phyloP scores from a whole-genome alignment of 2,113 vertebrate genomes.

The Misgurnus anguillicaudatus region DNA sequence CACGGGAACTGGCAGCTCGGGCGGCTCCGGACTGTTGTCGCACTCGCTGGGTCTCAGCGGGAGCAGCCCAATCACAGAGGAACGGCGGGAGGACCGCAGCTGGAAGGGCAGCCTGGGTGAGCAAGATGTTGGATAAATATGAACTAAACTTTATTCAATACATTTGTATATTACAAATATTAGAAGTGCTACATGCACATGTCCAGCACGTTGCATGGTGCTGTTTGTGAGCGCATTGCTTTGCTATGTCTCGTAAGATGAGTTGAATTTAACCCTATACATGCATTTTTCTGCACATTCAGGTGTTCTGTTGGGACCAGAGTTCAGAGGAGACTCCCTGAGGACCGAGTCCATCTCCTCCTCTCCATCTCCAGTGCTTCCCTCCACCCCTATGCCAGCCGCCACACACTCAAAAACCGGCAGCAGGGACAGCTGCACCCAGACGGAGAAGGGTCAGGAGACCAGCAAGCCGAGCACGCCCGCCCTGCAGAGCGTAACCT shows the following conservation, averaged over 20 bases:
- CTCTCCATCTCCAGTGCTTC: constrained; percentile 89
- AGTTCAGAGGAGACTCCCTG: constrained; percentile 86
- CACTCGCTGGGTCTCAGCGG: constrained; percentile 87
- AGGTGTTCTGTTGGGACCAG: constrained; percentile 92
- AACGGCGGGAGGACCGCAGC: constrained; percentile 89
- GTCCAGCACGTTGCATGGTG: too few species aligned
- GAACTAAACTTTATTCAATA: background rate
- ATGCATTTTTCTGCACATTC: background rate
- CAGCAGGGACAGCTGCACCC: constrained; percentile 95
- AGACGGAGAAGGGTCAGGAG: constrained; percentile 85
- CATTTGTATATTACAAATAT: too few species aligned
- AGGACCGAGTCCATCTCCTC: constrained; percentile 88
- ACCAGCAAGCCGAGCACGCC: constrained; percentile 76
- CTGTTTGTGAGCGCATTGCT: too few species aligned
- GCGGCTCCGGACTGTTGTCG: constrained; percentile 84
- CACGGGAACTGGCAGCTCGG: constrained; percentile 72
- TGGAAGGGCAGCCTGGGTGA: constrained; percentile 98
- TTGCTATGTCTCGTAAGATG: too few species aligned
- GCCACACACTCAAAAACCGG: constrained; percentile 89
- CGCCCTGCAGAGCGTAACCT: constrained; percentile 69
- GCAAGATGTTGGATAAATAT: background rate
- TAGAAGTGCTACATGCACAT: too few species aligned
- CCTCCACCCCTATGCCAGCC: too few species aligned
- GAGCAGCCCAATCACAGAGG: constrained; percentile 91
- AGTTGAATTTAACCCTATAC: background rate